Evolutionary conservation across 2,113 vertebrate species (phyloP).

Genomic region (Eupsittula cactorum): DNA sequence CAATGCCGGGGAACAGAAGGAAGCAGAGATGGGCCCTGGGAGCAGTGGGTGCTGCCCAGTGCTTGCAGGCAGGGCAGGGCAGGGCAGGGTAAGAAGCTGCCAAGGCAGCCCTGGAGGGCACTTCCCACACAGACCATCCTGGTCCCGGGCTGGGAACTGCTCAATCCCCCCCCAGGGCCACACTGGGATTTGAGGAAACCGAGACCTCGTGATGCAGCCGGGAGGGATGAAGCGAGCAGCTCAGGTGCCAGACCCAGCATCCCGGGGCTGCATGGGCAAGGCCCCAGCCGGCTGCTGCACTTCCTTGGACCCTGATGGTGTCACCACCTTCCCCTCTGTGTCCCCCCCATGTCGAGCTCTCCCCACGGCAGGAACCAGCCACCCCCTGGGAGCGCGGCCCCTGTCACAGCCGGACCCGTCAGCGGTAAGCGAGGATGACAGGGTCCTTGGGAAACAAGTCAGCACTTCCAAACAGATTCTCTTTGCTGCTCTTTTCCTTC

Average conservation of each 20-base stretch:
- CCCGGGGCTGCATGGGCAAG: neutral
- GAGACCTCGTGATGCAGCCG: neutral
- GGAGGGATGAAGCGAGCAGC: neutral
- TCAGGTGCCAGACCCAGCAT: neutral
- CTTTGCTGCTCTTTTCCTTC: constrained; percentile 33
- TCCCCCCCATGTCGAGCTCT: neutral
- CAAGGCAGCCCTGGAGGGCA: neutral
- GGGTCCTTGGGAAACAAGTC: constrained; percentile 2
- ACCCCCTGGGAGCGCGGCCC: neutral
- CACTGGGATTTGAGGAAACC: neutral
- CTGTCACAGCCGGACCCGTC: neutral
- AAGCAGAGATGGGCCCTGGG: neutral
- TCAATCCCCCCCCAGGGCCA: neutral
- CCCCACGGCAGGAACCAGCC: rapidly evolving
- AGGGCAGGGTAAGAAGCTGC: neutral
- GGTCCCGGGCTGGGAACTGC: neutral
- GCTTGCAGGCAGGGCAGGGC: neutral
- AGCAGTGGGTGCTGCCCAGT: neutral
- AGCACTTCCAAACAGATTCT: constrained; percentile 23
- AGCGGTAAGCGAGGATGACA: neutral
- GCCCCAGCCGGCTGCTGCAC: neutral
- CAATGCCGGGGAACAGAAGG: neutral
- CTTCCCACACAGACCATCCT: neutral
- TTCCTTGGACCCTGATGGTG: neutral
- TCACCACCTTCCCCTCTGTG: neutral